A percentile compares a stretch with the other conserved stretches of the same genome.
These are phyloP conservation scores for Propithecus perrieri DNA, from an alignment of 2,797 vertebrate species.

Conservation along the genomic window DNA sequence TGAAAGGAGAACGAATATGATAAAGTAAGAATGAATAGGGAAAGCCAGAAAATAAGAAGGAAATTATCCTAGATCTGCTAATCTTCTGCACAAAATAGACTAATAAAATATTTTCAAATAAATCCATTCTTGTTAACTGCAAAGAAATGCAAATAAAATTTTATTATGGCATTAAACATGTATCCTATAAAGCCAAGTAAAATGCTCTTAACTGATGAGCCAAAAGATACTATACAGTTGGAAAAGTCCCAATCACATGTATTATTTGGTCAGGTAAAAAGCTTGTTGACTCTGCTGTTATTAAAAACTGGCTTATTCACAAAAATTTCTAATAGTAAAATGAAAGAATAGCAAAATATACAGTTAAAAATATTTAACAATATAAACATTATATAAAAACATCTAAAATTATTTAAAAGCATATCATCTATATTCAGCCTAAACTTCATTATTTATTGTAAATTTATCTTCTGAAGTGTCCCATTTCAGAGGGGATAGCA, in stretches of 20 bases:
- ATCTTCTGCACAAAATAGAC: background rate
- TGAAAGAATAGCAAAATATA: no score
- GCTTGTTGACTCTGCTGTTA: no score
- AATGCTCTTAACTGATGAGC: background rate
- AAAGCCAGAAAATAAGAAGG: background rate
- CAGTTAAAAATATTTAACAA: no score
- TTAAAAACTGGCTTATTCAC: no score
- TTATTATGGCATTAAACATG: background rate
- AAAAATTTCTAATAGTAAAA: no score
- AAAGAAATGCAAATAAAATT: background rate
- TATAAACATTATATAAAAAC: no score
- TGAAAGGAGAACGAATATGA: background rate
- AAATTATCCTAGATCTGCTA: background rate
- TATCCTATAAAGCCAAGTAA: background rate
- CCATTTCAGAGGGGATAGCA: no score
- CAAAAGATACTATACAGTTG: background rate
- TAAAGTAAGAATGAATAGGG: background rate
- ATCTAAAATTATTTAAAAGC: no score
- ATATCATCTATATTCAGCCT: no score
- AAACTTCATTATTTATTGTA: no score
- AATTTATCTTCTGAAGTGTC: no score
- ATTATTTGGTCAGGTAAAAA: no score
- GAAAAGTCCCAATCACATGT: background rate
- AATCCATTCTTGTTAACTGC: background rate
- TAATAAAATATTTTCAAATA: background rate